Percentiles rank a stretch among this genome's conserved stretches.
Conservation (phyloP, 2,113 vertebrate species). For the Penelope pileata region DNA sequence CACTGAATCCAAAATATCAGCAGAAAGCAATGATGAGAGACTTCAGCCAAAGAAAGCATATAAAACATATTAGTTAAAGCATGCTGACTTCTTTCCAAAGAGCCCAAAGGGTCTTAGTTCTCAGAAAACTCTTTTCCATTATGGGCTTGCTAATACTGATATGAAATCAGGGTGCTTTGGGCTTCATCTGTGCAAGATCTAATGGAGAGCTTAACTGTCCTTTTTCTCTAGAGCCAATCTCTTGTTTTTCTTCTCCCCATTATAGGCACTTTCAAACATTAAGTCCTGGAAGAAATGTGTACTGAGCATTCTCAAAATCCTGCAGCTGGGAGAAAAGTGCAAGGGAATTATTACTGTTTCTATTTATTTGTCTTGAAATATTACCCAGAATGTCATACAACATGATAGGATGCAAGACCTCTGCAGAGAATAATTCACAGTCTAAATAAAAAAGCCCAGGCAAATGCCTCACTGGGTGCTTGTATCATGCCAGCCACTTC, state of each 20-base stretch:
- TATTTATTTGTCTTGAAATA: constrained; percentile 38
- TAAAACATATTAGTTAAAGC: neutral
- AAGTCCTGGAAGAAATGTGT: neutral
- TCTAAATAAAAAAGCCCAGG: neutral
- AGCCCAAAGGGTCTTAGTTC: neutral
- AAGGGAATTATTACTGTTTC: neutral
- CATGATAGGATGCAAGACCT: neutral
- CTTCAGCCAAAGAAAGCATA: neutral
- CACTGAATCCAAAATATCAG: constrained; percentile 18
- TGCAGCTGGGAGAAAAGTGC: neutral
- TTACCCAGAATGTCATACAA: neutral
- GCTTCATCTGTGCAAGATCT: neutral
- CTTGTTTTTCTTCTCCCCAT: neutral
- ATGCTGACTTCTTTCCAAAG: neutral
- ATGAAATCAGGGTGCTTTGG: neutral
- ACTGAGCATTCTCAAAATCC: neutral
- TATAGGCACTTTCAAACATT: neutral
- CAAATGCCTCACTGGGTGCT: neutral
- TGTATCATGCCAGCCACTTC: neutral
- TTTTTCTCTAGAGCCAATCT: neutral
- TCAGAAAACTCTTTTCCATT: constrained; percentile 21
- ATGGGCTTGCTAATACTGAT: neutral
- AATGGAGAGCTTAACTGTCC: neutral
- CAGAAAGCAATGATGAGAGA: constrained; percentile 8
- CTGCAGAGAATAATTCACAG: neutral